Conservation (phyloP, 1,140 invertebrate genomes). For the Bombus pyrosoma region DNA sequence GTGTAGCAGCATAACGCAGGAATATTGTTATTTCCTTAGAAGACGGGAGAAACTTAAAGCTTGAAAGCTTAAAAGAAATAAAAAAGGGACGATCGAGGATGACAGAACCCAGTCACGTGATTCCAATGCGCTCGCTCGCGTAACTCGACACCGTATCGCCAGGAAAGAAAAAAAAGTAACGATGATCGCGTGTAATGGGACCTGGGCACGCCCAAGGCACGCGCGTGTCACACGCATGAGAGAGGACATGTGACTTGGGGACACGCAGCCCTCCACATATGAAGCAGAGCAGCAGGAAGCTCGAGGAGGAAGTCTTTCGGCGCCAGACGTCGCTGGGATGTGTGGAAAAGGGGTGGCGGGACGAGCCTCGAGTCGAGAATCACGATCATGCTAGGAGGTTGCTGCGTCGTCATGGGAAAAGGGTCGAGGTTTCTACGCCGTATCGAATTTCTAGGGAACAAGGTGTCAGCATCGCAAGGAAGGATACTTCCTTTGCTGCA, state of each 20-base stretch:
- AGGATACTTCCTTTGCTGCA: background rate
- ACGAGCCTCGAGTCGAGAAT: background rate
- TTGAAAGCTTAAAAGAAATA: background rate
- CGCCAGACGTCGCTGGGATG: constrained; percentile 17
- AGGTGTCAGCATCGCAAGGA: constrained; percentile 50
- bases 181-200: too few species aligned
- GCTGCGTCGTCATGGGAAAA: constrained; percentile 57
- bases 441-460: constrained; percentile 68
- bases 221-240: constrained; percentile 60
- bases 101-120: background rate
- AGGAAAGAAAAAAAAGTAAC: background rate
- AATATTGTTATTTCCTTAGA: too few species aligned
- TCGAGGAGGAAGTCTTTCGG: constrained; percentile 67
- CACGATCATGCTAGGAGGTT: background rate
- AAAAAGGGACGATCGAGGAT: too few species aligned
- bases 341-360: constrained; percentile 45
- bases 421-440: constrained; percentile 50
- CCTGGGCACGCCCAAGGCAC: background rate
- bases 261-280: constrained; percentile 76
- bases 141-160: too few species aligned
- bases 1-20: too few species aligned
- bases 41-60: too few species aligned
- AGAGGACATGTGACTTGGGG: constrained; percentile 73
- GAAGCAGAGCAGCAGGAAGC: constrained; percentile 75
- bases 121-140: too few species aligned